phyloP scores from a whole-genome alignment of 2,113 vertebrate species.

The Conger conger region DNA sequence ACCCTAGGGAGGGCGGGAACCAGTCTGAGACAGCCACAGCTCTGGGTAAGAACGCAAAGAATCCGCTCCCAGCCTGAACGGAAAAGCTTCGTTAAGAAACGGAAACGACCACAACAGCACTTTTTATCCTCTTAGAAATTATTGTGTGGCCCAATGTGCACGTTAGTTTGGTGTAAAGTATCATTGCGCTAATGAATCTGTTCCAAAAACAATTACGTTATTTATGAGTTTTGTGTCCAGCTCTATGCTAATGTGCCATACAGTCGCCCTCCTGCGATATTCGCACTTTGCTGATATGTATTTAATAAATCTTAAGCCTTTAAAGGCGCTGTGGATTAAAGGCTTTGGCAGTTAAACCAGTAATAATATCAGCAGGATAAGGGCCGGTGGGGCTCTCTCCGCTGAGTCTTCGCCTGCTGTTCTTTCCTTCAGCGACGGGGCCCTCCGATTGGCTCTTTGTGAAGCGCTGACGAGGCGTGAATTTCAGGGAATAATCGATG shows the following conservation, averaged over 20 bases:
- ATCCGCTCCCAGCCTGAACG: no score
- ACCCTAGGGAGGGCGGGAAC: background rate
- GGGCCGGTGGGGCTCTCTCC: background rate
- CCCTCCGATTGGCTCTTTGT: background rate
- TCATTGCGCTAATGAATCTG: no score
- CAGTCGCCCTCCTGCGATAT: no score
- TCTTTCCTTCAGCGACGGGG: background rate
- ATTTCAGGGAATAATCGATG: background rate
- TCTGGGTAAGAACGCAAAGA: no score
- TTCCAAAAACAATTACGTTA: no score
- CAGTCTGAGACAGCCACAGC: no score
- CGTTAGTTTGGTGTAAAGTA: no score
- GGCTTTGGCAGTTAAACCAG: background rate
- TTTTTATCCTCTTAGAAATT: background rate
- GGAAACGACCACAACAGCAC: background rate
- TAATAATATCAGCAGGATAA: background rate
- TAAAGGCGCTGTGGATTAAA: background rate
- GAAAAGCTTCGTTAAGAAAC: background rate
- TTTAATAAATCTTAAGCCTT: background rate
- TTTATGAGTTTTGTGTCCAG: no score
- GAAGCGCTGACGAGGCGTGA: background rate
- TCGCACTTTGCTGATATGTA: background rate
- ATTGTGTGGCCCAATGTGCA: no score
- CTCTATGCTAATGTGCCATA: no score
- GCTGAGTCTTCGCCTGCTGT: background rate